Conservation (phyloP, 2,797 vertebrate genomes). For the Crocidura indochinensis region DNA sequence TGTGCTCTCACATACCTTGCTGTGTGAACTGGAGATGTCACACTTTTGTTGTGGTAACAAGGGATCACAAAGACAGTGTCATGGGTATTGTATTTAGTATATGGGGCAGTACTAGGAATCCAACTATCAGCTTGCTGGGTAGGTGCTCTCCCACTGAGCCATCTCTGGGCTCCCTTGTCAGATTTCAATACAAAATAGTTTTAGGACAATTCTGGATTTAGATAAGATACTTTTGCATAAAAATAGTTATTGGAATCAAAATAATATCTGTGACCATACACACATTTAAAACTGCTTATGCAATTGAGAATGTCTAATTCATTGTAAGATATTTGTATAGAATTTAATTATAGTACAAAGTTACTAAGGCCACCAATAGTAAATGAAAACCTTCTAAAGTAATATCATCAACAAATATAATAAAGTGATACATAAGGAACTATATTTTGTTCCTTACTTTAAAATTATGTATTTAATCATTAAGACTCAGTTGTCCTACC, state of each 20-base stretch:
- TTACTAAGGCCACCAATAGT: not conserved
- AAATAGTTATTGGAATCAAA: slow-evolving; percentile 43
- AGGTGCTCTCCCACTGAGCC: too few relatives aligned
- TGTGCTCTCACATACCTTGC: too few relatives aligned
- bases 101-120: too few relatives aligned
- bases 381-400: slow-evolving; percentile 58
- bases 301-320: slow-evolving; percentile 38
- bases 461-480: slow-evolving; percentile 30
- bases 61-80: too few relatives aligned
- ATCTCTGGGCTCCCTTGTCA: too few relatives aligned
- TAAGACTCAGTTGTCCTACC: slow-evolving; percentile 30
- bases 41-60: too few relatives aligned
- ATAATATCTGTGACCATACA: not conserved
- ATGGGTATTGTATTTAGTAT: too few relatives aligned
- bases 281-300: slow-evolving; percentile 35
- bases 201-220: slow-evolving; percentile 64
- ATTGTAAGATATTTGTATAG: slow-evolving; percentile 69
- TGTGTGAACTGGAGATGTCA: too few relatives aligned
- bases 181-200: slow-evolving; percentile 34
- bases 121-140: too few relatives aligned
- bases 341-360: slow-evolving; percentile 52
- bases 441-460: slow-evolving; percentile 44
- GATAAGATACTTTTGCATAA: slow-evolving; percentile 12
- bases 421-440: slow-evolving; percentile 43
- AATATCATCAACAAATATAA: slow-evolving; percentile 38